A percentile compares a stretch with the other conserved stretches of the same genome.
Conservation (phyloP, 2,797 vertebrate genomes). For the Helostoma temminkii region DNA sequence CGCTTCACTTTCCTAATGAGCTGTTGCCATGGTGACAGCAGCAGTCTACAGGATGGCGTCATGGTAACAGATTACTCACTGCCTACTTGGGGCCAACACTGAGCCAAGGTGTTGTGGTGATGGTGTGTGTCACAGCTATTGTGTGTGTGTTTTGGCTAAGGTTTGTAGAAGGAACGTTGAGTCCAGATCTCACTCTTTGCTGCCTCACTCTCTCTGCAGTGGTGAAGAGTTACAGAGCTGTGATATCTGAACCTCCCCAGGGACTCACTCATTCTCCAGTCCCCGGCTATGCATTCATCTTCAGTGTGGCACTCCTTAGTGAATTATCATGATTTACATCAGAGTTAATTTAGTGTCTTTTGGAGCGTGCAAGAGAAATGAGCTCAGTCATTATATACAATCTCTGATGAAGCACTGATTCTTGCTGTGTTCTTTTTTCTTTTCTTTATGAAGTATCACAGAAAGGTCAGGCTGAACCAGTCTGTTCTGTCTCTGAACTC, state of each 20-base stretch:
- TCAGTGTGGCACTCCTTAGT: constrained; percentile 35
- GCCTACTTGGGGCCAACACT: constrained; percentile 55
- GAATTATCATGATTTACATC: constrained; percentile 56
- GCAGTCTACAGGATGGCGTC: constrained; percentile 45
- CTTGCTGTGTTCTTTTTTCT: no score
- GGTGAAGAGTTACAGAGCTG: constrained; percentile 71
- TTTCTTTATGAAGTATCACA: no score
- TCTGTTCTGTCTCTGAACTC: no score
- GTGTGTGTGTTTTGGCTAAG: constrained; percentile 20
- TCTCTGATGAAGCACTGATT: constrained; percentile 13
- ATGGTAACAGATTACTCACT: constrained; percentile 70
- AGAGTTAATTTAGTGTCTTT: constrained; percentile 46
- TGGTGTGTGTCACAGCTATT: constrained; percentile 27
- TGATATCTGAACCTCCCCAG: constrained; percentile 66
- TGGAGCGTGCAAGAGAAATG: constrained; percentile 20
- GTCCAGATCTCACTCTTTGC: constrained; percentile 46
- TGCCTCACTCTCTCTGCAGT: constrained; percentile 53
- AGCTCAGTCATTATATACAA: constrained; percentile 30
- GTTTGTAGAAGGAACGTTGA: constrained; percentile 55
- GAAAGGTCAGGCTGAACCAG: no score
- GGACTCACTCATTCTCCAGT: constrained; percentile 60
- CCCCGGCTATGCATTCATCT: constrained; percentile 49
- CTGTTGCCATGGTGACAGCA: constrained; percentile 49
- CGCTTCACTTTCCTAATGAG: constrained; percentile 54
- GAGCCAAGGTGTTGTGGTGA: constrained; percentile 54